phyloP scores from a whole-genome alignment of 2,113 vertebrate genomes.

The Sorex fumeus region DNA sequence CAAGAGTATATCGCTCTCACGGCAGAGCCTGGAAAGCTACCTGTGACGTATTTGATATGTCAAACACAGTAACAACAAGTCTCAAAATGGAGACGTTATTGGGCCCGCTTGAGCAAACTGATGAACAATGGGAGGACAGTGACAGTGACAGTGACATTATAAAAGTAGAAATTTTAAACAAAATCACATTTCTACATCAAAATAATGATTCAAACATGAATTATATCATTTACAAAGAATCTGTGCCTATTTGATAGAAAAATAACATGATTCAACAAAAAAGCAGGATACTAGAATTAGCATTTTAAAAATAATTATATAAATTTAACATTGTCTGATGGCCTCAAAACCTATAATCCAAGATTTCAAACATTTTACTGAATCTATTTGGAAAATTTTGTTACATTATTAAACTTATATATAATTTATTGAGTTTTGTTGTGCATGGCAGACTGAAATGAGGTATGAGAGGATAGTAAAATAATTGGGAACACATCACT shows the following conservation, averaged over 20 bases:
- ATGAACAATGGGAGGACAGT: too few relatives aligned
- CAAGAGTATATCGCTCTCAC: too few relatives aligned
- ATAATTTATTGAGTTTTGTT: not conserved
- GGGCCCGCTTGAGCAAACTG: too few relatives aligned
- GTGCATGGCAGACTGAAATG: not conserved
- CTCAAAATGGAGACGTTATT: too few relatives aligned
- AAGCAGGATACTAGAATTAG: not conserved
- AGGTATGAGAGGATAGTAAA: not conserved
- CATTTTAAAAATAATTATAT: not conserved
- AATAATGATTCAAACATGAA: too few relatives aligned
- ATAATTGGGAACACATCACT: not conserved
- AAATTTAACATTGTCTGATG: not conserved
- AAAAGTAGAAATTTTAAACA: too few relatives aligned
- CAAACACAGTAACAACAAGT: too few relatives aligned
- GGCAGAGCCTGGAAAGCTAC: too few relatives aligned
- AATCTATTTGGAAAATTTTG: not conserved
- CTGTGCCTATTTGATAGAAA: not conserved
- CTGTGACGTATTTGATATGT: too few relatives aligned
- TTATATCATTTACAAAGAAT: too few relatives aligned
- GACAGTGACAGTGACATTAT: too few relatives aligned
- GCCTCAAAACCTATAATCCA: not conserved
- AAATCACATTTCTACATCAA: too few relatives aligned
- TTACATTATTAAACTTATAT: not conserved
- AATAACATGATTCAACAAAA: not conserved
- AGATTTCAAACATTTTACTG: not conserved